These are phyloP conservation scores for Minunthozetes semirufus DNA, from an alignment of 2,888 invertebrate genomes.

Conservation along the genomic window DNA sequence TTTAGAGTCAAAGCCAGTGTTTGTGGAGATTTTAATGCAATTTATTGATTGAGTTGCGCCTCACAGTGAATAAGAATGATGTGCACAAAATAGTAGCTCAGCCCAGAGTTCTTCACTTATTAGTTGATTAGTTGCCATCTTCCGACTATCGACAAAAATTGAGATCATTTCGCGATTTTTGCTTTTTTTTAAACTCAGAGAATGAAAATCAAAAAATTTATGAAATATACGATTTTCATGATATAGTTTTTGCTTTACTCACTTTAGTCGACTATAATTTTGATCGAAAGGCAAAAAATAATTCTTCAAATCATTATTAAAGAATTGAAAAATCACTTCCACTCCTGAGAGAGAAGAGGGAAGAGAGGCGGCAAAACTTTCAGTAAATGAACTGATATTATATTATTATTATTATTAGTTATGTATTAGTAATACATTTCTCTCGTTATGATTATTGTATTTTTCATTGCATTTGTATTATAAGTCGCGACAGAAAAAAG, in stretches of 20 bases:
- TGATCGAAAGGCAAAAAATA: too few species aligned
- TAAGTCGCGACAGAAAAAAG: neutral
- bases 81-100: neutral
- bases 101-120: neutral
- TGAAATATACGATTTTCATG: too few species aligned
- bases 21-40: neutral
- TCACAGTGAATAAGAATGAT: neutral
- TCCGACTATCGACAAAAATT: neutral
- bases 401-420: conserved; percentile 7
- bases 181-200: too few species aligned
- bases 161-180: neutral
- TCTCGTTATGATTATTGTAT: neutral
- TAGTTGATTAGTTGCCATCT: conserved; percentile 30
- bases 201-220: too few species aligned
- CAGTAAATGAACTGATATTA: neutral
- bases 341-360: too few species aligned
- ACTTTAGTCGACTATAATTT: too few species aligned
- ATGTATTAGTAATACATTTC: neutral
- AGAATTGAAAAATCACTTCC: too few species aligned
- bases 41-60: conserved; percentile 26
- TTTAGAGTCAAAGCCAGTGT: neutral
- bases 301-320: too few species aligned
- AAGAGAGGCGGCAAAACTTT: too few species aligned
- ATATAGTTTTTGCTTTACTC: too few species aligned
- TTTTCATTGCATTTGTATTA: neutral